Conservation (phyloP, 1,140 invertebrate genomes). For the Dermatophagoides farinae region DNA sequence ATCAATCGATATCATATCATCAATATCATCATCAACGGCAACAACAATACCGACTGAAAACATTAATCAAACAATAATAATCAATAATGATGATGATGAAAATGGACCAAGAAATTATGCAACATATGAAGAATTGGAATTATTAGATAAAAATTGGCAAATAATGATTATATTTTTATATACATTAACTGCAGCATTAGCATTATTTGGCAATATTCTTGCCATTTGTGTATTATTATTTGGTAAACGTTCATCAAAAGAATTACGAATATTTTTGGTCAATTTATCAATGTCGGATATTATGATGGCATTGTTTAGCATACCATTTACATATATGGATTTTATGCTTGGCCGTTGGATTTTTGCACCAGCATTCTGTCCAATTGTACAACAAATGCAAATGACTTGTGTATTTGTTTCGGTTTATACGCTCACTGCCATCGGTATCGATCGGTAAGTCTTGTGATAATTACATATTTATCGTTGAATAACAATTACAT, state of each 20-base stretch:
- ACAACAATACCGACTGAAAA: no score
- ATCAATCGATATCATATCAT: no score
- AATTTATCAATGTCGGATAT: constrained; percentile 28
- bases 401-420: constrained; percentile 27
- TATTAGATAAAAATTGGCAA: not conserved
- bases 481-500: not conserved
- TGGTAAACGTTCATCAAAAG: constrained; percentile 23
- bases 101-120: not conserved
- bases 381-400: constrained; percentile 28
- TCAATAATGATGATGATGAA: not conserved
- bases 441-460: constrained; percentile 28
- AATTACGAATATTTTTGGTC: constrained; percentile 26
- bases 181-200: constrained; percentile 24
- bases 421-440: constrained; percentile 28
- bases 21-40: no score
- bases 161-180: constrained; percentile 17
- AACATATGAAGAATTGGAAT: not conserved
- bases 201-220: constrained; percentile 25
- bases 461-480: not conserved
- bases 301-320: constrained; percentile 27
- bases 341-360: constrained; percentile 28
- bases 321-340: constrained; percentile 20
- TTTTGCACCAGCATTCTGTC: constrained; percentile 26
- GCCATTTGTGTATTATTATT: constrained; percentile 26
- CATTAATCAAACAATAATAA: no score